These are phyloP conservation scores for Typhlichthys subterraneus DNA, from an alignment of 2,797 vertebrate genomes.

Conservation along the genomic window DNA sequence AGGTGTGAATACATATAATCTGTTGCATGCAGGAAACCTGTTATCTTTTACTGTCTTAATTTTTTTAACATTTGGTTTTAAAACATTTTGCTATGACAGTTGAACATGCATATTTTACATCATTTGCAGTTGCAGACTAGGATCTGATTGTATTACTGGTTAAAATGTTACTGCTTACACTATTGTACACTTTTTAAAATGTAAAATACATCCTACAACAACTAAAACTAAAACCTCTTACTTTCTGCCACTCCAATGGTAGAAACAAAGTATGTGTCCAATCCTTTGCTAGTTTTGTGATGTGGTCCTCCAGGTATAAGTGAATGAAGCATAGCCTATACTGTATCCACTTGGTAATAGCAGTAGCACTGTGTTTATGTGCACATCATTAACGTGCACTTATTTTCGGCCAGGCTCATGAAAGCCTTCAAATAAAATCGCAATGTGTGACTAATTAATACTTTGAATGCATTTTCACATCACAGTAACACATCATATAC, in stretches of 20 bases:
- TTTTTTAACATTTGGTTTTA: not conserved
- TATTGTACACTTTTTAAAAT: conserved; percentile 32
- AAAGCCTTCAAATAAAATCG: not conserved
- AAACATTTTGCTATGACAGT: not conserved
- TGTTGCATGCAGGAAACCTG: conserved; percentile 52
- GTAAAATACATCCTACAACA: conserved; percentile 24
- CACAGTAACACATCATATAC: no score
- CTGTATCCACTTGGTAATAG: not conserved
- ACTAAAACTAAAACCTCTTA: conserved; percentile 1
- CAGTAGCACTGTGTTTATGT: not conserved
- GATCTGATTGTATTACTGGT: conserved; percentile 26
- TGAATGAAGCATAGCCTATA: not conserved
- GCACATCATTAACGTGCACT: not conserved
- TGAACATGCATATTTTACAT: not conserved
- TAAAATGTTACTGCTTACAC: conserved; percentile 18
- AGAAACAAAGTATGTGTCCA: not conserved
- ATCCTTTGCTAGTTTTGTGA: not conserved
- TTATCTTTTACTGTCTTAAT: conserved; percentile 19
- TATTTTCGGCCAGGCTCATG: not conserved
- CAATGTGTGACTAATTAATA: not conserved
- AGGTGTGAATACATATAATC: conserved; percentile 28
- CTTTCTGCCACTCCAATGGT: not conserved
- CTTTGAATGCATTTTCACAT: no score
- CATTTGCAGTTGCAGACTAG: conserved; percentile 3
- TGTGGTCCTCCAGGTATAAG: not conserved